Evolutionary conservation across 2,888 invertebrate species (phyloP).

Genomic region (Blastobasis adustella): DNA sequence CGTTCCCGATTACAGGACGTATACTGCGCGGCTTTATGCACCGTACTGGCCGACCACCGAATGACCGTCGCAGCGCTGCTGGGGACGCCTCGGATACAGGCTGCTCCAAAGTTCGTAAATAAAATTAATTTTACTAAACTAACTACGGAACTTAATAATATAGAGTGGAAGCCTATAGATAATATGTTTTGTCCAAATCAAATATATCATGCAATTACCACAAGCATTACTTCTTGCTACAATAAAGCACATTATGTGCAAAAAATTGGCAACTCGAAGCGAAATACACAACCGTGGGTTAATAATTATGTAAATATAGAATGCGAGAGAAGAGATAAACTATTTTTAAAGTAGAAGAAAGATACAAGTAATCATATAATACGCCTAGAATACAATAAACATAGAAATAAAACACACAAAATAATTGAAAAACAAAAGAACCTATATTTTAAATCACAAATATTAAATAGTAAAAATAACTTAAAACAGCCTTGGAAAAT

Average conservation of each 20-base stretch:
- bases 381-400: neutral
- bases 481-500: neutral
- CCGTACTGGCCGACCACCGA: too few relatives aligned
- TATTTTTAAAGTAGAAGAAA: conserved; percentile 9
- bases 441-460: neutral
- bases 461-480: neutral
- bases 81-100: too few relatives aligned
- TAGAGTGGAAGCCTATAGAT: neutral
- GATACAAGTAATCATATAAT: neutral
- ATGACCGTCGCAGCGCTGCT: neutral
- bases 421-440: neutral
- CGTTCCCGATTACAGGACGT: too few relatives aligned
- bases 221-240: neutral
- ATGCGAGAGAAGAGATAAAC: neutral
- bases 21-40: too few relatives aligned
- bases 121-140: neutral
- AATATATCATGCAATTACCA: neutral
- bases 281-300: neutral
- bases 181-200: neutral
- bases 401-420: neutral
- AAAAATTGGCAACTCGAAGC: neutral
- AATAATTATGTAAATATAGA: neutral
- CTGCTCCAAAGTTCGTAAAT: too few relatives aligned
- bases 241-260: neutral
- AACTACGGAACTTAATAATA: neutral